These are phyloP conservation scores for Choristoneura rosaceana DNA, from an alignment of 2,888 invertebrate species.

Conservation along the genomic window DNA sequence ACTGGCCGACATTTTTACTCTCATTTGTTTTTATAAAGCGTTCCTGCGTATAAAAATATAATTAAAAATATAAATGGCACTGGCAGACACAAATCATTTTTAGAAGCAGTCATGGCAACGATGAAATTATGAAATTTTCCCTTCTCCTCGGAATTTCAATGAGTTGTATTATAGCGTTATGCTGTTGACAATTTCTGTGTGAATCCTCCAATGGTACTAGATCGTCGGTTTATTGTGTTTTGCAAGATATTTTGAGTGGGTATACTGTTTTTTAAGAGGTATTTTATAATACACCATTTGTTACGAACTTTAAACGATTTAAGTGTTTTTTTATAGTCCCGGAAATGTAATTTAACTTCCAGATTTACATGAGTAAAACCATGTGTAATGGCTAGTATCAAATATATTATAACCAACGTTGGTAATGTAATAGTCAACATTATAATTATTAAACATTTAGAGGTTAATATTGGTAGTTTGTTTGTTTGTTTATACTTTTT, in stretches of 20 bases:
- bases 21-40: constrained; percentile 31
- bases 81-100: constrained; percentile 32
- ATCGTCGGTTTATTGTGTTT: neutral
- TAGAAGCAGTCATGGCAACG: constrained; percentile 24
- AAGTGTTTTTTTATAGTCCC: too few species aligned
- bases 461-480: too few species aligned
- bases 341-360: too few species aligned
- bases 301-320: too few species aligned
- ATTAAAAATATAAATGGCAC: constrained; percentile 7
- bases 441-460: too few species aligned
- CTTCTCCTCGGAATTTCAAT: constrained; percentile 11
- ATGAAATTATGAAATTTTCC: constrained; percentile 8
- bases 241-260: neutral
- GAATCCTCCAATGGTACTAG: neutral
- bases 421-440: too few species aligned
- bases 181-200: constrained; percentile 14
- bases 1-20: constrained; percentile 54
- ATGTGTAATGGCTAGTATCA: too few species aligned
- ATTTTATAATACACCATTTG: neutral
- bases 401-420: too few species aligned
- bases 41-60: constrained; percentile 20
- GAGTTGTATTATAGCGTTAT: constrained; percentile 5
- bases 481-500: too few species aligned
- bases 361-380: too few species aligned
- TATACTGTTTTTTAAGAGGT: neutral